A percentile compares a stretch with the other conserved stretches of the same genome.
Conservation (phyloP, 2,888 invertebrate genomes). For the Sarcophaga caerulescens region DNA sequence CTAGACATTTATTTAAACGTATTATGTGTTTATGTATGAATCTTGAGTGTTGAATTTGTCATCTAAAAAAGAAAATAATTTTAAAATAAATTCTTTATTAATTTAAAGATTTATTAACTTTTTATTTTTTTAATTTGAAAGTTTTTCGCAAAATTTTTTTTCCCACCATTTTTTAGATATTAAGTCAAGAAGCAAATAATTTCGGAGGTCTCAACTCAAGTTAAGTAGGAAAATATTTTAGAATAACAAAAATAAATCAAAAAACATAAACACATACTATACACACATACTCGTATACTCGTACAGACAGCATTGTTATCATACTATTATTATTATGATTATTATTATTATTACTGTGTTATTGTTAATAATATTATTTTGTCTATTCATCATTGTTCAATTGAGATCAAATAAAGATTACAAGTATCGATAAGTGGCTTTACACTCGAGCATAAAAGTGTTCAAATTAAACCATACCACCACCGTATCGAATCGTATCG, state of each 20-base stretch:
- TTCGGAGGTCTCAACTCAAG: slow-evolving; percentile 18
- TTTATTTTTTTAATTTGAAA: not conserved
- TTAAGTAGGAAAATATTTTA: not conserved
- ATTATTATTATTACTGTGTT: slow-evolving; percentile 42
- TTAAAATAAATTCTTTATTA: not conserved
- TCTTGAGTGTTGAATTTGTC: no score
- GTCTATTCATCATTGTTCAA: slow-evolving; percentile 69
- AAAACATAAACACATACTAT: not conserved
- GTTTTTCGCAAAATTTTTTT: not conserved
- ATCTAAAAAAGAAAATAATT: no score
- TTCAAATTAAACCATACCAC: slow-evolving; percentile 62
- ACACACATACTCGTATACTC: not conserved
- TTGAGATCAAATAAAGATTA: slow-evolving; percentile 69
- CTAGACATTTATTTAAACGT: no score
- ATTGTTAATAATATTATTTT: slow-evolving; percentile 63
- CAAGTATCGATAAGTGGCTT: slow-evolving; percentile 69
- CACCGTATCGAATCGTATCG: slow-evolving; percentile 56
- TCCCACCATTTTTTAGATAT: slow-evolving; percentile 25
- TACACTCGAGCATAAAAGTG: slow-evolving; percentile 68
- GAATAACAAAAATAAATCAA: slow-evolving; percentile 15
- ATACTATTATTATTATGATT: slow-evolving; percentile 10
- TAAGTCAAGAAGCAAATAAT: not conserved
- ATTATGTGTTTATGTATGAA: no score
- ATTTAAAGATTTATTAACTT: not conserved
- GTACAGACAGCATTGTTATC: slow-evolving; percentile 52